phyloP scores from a whole-genome alignment of 2,113 vertebrate species.

The Notechis scutatus region DNA sequence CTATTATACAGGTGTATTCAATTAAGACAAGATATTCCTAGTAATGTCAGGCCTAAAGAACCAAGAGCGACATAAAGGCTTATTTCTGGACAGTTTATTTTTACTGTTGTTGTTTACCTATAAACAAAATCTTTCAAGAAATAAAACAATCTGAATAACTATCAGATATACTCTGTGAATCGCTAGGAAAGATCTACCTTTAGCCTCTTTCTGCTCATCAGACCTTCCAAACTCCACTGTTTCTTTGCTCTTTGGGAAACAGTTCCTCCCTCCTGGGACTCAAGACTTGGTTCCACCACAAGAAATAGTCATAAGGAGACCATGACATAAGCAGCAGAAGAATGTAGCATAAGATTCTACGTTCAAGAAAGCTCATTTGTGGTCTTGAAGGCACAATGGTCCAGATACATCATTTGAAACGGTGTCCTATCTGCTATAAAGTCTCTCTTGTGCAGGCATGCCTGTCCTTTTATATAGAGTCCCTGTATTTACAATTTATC shows the following conservation, averaged over 20 bases:
- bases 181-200: background rate
- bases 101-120: background rate
- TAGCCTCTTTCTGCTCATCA: background rate
- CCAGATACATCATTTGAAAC: background rate
- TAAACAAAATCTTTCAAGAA: background rate
- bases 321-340: background rate
- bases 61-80: background rate
- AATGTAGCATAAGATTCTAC: background rate
- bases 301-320: background rate
- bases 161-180: background rate
- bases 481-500: background rate
- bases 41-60: background rate
- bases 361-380: background rate
- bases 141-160: background rate
- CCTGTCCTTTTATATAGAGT: background rate
- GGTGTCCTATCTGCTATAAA: background rate
- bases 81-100: background rate
- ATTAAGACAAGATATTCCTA: slow-evolving; percentile 18
- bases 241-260: background rate
- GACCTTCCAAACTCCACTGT: background rate
- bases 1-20: slow-evolving; percentile 24
- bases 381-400: background rate
- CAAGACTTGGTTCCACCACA: background rate
- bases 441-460: background rate
- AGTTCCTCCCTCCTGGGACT: background rate